Conservation (phyloP, 2,113 vertebrate species). For the Promerops cafer region DNA sequence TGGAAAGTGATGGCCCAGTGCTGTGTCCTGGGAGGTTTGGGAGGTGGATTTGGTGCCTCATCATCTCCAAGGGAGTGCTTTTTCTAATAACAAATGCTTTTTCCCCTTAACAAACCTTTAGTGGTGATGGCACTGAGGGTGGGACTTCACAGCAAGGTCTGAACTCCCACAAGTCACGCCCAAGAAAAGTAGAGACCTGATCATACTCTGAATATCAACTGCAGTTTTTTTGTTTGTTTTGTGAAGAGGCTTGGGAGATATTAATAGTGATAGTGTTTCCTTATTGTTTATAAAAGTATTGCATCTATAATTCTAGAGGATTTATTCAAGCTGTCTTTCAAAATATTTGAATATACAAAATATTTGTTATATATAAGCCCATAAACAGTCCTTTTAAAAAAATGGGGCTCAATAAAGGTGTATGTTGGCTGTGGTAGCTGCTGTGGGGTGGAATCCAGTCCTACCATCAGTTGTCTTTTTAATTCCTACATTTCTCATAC, state of each 20-base stretch:
- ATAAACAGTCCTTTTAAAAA: not conserved
- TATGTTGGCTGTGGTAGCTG: not conserved
- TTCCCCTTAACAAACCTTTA: not conserved
- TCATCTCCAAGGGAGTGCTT: not conserved
- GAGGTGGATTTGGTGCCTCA: not conserved
- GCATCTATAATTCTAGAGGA: not conserved
- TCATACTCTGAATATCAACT: not conserved
- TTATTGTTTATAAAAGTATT: not conserved
- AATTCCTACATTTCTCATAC: not conserved
- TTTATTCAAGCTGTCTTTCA: not conserved
- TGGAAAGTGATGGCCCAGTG: not conserved
- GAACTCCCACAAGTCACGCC: not conserved
- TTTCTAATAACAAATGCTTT: no score
- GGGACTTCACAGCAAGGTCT: not conserved
- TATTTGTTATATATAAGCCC: not conserved
- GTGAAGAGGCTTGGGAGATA: not conserved
- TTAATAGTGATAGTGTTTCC: not conserved
- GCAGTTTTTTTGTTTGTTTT: not conserved
- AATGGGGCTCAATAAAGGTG: rapidly evolving
- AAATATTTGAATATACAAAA: not conserved
- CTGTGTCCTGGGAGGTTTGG: no score
- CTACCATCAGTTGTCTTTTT: not conserved
- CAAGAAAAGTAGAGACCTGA: not conserved
- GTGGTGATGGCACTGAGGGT: not conserved
- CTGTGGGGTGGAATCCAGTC: not conserved